phyloP scores from a whole-genome alignment of 2,113 vertebrate genomes.

The Haplochromis vanheusdeni region DNA sequence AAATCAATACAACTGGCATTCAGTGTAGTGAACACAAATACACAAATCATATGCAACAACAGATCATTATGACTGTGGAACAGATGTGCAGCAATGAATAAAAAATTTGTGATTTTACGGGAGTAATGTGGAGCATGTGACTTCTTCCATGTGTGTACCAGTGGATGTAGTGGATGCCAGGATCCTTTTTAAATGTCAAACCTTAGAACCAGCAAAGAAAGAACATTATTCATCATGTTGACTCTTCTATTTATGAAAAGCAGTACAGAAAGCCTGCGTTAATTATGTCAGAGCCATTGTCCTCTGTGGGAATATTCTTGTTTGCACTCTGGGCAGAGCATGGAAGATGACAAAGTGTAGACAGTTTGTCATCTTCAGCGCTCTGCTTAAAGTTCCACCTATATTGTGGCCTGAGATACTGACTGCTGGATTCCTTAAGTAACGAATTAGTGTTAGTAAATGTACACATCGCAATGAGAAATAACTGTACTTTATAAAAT shows the following conservation, averaged over 20 bases:
- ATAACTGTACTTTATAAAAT: background rate
- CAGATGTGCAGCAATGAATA: background rate
- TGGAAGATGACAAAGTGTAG: background rate
- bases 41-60: background rate
- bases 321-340: background rate
- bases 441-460: background rate
- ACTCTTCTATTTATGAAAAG: background rate
- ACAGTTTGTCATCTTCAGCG: background rate
- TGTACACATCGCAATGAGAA: rapidly evolving
- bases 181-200: background rate
- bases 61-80: background rate
- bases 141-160: background rate
- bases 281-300: background rate
- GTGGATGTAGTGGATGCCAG: background rate
- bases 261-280: background rate
- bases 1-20: background rate
- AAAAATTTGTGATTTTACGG: background rate
- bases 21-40: background rate
- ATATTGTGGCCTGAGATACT: background rate
- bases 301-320: background rate
- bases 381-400: background rate
- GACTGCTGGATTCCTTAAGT: background rate
- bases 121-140: background rate
- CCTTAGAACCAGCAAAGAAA: background rate
- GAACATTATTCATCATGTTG: background rate